A percentile compares a stretch with the other conserved stretches of the same genome.
These are phyloP conservation scores for Cryptotermes secundus DNA, from an alignment of 1,140 invertebrate species.

Conservation along the genomic window DNA sequence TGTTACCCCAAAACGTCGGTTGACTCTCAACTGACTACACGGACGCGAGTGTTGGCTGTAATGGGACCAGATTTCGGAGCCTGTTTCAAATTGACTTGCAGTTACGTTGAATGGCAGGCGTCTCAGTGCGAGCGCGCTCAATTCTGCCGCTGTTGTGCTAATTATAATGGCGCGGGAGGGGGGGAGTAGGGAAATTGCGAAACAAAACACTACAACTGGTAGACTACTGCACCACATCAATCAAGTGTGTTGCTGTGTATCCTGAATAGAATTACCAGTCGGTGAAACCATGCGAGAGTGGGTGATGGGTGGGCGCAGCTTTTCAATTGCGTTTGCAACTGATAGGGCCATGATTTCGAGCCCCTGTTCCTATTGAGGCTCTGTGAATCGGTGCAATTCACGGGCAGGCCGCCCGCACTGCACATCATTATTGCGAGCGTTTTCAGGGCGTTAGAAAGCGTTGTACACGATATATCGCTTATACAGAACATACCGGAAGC, in stretches of 20 bases:
- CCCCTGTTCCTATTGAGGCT: not conserved
- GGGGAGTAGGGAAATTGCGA: not conserved
- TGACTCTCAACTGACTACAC: too few relatives aligned
- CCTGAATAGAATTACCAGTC: conserved; percentile 11
- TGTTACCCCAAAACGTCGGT: too few relatives aligned
- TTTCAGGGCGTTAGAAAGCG: conserved; percentile 7
- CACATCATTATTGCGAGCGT: not conserved
- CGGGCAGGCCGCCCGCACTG: too few relatives aligned
- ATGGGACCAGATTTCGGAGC: too few relatives aligned
- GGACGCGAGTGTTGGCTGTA: too few relatives aligned
- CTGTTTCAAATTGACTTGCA: too few relatives aligned
- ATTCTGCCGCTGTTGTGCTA: conserved; percentile 10
- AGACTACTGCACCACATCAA: not conserved
- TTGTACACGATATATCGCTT: not conserved
- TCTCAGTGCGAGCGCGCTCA: not conserved
- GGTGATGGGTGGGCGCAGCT: not conserved
- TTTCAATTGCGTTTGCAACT: conserved; percentile 9
- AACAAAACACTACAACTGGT: conserved; percentile 10
- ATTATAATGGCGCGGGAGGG: not conserved
- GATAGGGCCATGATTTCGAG: not conserved
- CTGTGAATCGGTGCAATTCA: conserved; percentile 8
- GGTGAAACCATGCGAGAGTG: conserved; percentile 17
- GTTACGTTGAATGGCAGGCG: not conserved
- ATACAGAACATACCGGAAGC: not conserved
- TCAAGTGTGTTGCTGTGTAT: conserved; percentile 6